A percentile compares a stretch with the other conserved stretches of the same genome.
phyloP scores from a whole-genome alignment of 1,140 invertebrate species.

The Rhagoletis pomonella region DNA sequence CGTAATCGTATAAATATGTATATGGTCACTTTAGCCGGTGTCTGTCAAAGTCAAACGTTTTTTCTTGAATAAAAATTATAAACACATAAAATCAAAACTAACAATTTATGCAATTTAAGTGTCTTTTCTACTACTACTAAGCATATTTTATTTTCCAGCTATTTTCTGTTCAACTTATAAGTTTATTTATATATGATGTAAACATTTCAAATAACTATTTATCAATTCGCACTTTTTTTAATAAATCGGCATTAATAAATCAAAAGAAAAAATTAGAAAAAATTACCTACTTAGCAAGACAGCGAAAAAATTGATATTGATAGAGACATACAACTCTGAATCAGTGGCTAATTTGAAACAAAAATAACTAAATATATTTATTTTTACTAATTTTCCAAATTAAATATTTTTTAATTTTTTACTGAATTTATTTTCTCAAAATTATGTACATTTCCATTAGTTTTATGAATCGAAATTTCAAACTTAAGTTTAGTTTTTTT shows the following conservation, averaged over 20 bases:
- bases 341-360: slow-evolving; percentile 3
- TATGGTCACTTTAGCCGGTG: slow-evolving; percentile 17
- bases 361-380: neutral
- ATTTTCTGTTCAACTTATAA: neutral
- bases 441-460: neutral
- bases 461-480: neutral
- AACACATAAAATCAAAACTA: neutral
- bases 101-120: slow-evolving; percentile 21
- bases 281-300: neutral
- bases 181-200: neutral
- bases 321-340: neutral
- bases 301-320: neutral
- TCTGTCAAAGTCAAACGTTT: neutral
- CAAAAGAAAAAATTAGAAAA: neutral
- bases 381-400: slow-evolving; percentile 16
- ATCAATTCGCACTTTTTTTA: neutral
- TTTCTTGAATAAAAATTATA: neutral
- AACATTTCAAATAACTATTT: slow-evolving; percentile 25
- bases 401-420: neutral
- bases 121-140: slow-evolving; percentile 39
- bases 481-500: slow-evolving; percentile 60
- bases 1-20: neutral
- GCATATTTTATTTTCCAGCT: slow-evolving; percentile 1
- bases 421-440: neutral
- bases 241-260: neutral